Evolutionary conservation across 1,140 invertebrate genomes (phyloP), one percentile per base, ranked within the genome.

Genomic region (Temnothorax longispinosus): DNA sequence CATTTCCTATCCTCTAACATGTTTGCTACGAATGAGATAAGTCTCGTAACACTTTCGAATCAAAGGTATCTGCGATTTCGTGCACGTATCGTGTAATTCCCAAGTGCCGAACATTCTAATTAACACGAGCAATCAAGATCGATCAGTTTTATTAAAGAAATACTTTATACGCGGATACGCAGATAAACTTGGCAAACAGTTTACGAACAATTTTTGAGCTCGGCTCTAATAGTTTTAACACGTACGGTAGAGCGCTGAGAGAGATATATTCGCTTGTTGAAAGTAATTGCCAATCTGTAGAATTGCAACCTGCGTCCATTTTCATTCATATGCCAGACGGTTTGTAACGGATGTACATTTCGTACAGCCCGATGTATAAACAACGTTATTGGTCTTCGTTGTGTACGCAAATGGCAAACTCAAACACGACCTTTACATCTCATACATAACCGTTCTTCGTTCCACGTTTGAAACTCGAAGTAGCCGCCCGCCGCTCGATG

Each of bases 351-450:
- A 75, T 84, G 80, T 84, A 74, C 54, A 75, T 84, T 84, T 60
- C 69, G 54, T 75, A 84, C 32, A 11, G 41, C n/a, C 27, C 52
- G n/a, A 74, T 38, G 54, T 84, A 84, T 74, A 84, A 84, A 75
- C 80, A 84, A 60, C 69, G 69, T 84, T 84, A 76, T 85, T 78
- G 62, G 74, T 47, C 82, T 78, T 85, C 18, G 71, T 64, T 85
- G 82, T 78, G 27, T 76, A 78, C 82, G 82, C 58, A 85, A 78
- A 85, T 85, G 82, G 75, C 58, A 67, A 85, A 85, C 82, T 85
- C 82, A 85, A 85, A 85, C 82, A 78, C 47, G 62, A 85, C 82
- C 74, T 78, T 85, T 78, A 85, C 82, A 85, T 85, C 60, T 85
- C 82, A 67, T 78, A 65, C 82, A 85, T 85, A 85, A 78, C 71